Percentiles rank a stretch among this genome's conserved stretches.
phyloP scores from a whole-genome alignment of 2,888 invertebrate species.

The Acronicta leporina region DNA sequence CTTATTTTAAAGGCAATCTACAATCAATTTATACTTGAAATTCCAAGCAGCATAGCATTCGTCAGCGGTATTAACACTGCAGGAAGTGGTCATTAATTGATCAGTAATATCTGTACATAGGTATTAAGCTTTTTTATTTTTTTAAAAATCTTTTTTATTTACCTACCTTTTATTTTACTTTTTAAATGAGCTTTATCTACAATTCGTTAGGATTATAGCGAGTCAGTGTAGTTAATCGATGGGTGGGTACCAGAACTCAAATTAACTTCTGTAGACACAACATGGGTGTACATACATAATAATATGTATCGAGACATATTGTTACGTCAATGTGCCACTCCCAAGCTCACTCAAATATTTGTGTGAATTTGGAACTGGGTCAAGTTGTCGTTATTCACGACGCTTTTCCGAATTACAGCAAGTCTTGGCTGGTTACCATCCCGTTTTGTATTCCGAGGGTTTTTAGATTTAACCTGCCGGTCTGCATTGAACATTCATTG shows the following conservation, averaged over 20 bases:
- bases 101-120: too few relatives aligned
- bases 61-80: too few relatives aligned
- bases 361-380: conserved; percentile 75
- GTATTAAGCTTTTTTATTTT: too few relatives aligned
- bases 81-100: too few relatives aligned
- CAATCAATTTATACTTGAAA: too few relatives aligned
- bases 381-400: conserved; percentile 69
- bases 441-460: conserved; percentile 60
- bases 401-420: conserved; percentile 53
- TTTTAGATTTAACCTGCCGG: conserved; percentile 61
- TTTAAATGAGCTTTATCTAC: background rate
- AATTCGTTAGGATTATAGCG: conserved; percentile 5
- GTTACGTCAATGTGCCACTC: conserved; percentile 76
- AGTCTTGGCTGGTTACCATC: conserved; percentile 57
- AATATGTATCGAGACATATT: conserved; percentile 64
- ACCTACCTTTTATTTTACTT: background rate
- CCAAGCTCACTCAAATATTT: conserved; percentile 77
- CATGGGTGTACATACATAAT: conserved; percentile 40
- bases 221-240: conserved; percentile 13
- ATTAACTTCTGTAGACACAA: conserved; percentile 20
- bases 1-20: too few relatives aligned
- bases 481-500: conserved; percentile 64
- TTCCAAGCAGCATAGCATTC: too few relatives aligned
- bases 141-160: too few relatives aligned
- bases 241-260: conserved; percentile 2